A percentile compares a stretch with the other conserved stretches of the same genome.
phyloP scores from a whole-genome alignment of 2,113 vertebrate species.

The Bufo bufo region DNA sequence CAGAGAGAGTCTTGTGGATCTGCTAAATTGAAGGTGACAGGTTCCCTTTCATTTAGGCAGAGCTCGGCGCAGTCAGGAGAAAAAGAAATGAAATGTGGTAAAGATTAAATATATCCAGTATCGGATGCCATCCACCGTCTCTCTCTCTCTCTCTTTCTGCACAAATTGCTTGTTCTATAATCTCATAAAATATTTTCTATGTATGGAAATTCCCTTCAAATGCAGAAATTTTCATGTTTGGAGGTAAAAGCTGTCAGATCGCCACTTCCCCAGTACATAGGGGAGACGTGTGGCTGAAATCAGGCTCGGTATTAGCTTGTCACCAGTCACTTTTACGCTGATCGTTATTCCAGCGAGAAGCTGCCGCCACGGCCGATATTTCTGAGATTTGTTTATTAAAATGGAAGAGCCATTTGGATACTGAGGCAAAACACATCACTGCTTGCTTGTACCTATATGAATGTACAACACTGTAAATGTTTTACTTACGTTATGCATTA shows the following conservation, averaged over 20 bases:
- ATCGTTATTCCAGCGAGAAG: neutral
- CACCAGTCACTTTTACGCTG: neutral
- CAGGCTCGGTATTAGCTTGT: constrained; percentile 20
- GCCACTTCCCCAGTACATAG: neutral
- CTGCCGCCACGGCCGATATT: neutral
- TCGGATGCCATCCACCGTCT: neutral
- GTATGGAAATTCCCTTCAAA: neutral
- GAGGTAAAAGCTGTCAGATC: neutral
- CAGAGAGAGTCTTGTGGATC: neutral
- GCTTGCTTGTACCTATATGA: too few species aligned
- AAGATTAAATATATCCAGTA: neutral
- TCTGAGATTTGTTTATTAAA: neutral
- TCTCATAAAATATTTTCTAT: neutral
- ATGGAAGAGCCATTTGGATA: neutral
- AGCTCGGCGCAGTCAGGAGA: neutral
- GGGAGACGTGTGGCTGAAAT: neutral
- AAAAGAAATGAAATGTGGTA: neutral
- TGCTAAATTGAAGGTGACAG: neutral
- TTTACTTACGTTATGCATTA: neutral
- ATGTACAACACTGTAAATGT: neutral
- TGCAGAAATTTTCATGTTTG: neutral
- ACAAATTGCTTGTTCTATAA: neutral
- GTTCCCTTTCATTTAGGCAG: neutral
- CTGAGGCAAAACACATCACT: neutral
- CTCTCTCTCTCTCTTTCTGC: neutral